Evolutionary conservation across 1,140 invertebrate genomes (phyloP).

Genomic region (Pseudomyrmex cubaensis): DNA sequence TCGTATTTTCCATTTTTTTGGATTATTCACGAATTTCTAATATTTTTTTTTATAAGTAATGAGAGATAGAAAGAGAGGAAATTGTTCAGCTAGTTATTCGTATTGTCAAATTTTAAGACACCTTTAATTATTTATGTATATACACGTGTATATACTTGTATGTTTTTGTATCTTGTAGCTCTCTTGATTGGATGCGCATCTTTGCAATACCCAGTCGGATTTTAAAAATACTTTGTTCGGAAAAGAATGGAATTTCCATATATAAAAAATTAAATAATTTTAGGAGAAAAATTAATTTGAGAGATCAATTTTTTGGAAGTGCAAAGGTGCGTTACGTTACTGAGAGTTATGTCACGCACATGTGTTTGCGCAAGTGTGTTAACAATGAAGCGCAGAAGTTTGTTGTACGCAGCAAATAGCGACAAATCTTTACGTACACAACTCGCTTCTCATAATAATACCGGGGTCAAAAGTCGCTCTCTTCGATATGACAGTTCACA

Average conservation of each 20-base stretch:
- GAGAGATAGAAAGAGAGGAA: too few species aligned
- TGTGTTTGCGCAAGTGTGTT: conserved; percentile 23
- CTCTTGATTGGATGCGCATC: too few species aligned
- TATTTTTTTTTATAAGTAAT: too few species aligned
- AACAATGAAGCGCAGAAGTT: conserved; percentile 21
- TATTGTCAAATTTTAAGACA: too few species aligned
- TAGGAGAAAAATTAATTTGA: neutral
- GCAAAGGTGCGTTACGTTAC: neutral
- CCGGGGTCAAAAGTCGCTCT: conserved; percentile 43
- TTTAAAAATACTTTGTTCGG: neutral
- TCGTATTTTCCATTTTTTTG: too few species aligned
- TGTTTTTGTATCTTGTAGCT: neutral
- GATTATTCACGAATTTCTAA: too few species aligned
- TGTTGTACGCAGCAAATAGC: neutral
- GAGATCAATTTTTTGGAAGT: neutral
- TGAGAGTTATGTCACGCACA: neutral
- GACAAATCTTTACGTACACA: neutral
- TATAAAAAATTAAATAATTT: neutral
- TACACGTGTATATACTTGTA: neutral
- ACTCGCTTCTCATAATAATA: neutral
- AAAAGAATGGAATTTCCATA: neutral
- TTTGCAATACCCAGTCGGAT: neutral
- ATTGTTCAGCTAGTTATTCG: too few species aligned
- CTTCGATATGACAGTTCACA: conserved; percentile 7
- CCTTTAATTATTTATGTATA: too few species aligned